Evolutionary conservation across 2,888 invertebrate species (phyloP).

Genomic region (Conops quadrifasciatus): DNA sequence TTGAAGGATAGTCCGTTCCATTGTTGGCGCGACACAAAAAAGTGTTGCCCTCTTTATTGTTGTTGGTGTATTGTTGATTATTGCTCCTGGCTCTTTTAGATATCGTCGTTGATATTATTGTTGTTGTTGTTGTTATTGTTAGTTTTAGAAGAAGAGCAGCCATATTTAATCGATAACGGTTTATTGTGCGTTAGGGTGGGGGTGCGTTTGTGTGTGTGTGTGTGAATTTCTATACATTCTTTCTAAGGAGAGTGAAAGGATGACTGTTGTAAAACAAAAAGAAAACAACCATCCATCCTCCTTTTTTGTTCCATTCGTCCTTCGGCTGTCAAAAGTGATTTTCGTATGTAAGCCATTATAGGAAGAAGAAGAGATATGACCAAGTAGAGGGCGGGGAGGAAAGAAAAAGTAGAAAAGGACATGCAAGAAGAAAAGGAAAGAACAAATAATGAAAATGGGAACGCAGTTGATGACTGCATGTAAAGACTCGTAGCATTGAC

Average conservation of each 20-base stretch:
- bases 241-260: neutral
- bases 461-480: no score
- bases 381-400: no score
- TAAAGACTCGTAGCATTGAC: no score
- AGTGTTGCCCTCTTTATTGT: no score
- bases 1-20: no score
- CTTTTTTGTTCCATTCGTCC: conserved; percentile 25
- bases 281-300: conserved; percentile 4
- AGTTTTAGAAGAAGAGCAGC: neutral
- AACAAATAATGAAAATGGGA: no score
- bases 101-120: conserved; percentile 9
- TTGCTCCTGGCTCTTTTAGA: no score
- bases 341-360: conserved; percentile 1
- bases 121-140: neutral
- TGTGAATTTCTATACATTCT: no score
- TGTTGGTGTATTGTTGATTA: no score
- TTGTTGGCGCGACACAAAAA: no score
- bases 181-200: conserved; percentile 20
- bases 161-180: conserved; percentile 40
- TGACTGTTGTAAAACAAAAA: neutral
- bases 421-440: no score
- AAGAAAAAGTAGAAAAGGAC: no score
- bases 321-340: conserved; percentile 36
- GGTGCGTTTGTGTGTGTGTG: neutral
- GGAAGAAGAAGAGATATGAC: neutral